Percentiles rank a stretch among this genome's conserved stretches.
phyloP scores from a whole-genome alignment of 2,888 invertebrate genomes.

The Drosophila buzzatii region DNA sequence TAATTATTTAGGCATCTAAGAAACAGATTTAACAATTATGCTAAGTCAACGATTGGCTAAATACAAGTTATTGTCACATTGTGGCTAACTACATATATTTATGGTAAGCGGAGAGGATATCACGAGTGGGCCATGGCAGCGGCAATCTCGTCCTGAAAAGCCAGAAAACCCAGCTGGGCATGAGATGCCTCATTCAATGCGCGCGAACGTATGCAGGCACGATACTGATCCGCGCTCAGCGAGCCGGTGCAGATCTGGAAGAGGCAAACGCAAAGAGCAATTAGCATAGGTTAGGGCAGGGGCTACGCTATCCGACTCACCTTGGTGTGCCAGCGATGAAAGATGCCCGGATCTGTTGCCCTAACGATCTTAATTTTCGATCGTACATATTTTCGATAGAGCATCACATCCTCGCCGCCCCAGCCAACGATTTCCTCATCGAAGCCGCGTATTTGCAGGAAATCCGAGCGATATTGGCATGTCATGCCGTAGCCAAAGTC shows the following conservation, averaged over 20 bases:
- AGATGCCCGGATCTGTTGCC: conserved; percentile 92
- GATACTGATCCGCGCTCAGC: conserved; percentile 88
- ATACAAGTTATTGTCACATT: conserved; percentile 72
- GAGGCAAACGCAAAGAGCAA: background rate
- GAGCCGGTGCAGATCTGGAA: conserved; percentile 86
- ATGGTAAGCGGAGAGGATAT: conserved; percentile 44
- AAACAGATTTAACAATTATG: conserved; percentile 43
- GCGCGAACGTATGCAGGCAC: conserved; percentile 90
- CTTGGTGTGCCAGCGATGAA: conserved; percentile 93
- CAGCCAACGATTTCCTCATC: conserved; percentile 91
- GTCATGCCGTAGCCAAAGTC: conserved; percentile 94
- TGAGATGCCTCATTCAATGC: conserved; percentile 92
- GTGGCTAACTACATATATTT: conserved; percentile 33
- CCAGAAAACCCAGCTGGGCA: conserved; percentile 90
- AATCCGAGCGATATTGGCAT: conserved; percentile 92
- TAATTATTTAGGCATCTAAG: conserved; percentile 20
- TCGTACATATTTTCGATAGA: conserved; percentile 91
- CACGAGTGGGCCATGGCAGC: conserved; percentile 70
- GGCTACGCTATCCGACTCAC: conserved; percentile 72
- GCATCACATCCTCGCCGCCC: conserved; percentile 92
- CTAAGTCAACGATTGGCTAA: conserved; percentile 76
- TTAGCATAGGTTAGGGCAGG: background rate
- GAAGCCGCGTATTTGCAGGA: conserved; percentile 90
- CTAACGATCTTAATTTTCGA: conserved; percentile 89
- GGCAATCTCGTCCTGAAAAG: conserved; percentile 90